Evolutionary conservation across 2,797 vertebrate species (phyloP), one percentile per base, ranked within the genome.

Genomic region (Myotis daubentonii): DNA sequence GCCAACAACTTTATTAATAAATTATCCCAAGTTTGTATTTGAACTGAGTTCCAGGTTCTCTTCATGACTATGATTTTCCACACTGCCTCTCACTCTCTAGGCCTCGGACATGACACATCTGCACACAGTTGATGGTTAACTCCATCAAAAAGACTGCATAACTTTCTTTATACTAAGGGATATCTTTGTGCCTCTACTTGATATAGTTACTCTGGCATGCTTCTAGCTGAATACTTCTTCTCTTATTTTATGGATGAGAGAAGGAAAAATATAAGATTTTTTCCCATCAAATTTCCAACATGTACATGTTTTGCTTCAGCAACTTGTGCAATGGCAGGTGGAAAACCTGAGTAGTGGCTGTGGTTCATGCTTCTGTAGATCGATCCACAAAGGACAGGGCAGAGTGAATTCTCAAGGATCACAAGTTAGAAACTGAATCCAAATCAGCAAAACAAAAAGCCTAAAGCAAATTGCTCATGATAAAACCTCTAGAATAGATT

Each of bases 221-320:
- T 84, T 95, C 38, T 94, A 68, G 38, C 25, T 94, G 70, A 66
- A 91, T 78, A 75, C 28, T 3, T 78, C 62, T 80, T 72, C 75
- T 93, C 41, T 92, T 86, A 70, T 95, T 94, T 93, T 94, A 94
- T 83, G 80, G 62, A 79, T 93, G 76, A 95, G 83, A 89, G 65
- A 53, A 87, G 36, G 79, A 81, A 74, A 93, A 85, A 89, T 41
- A 23, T 20, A 89, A 78, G 36, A 1, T 85, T 51, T 49, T 55
- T 47, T 47, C 47, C 30, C 68, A 71, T 97, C 80, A 87, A 8
- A 87, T 92, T 87, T 95, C 71, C 70, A 85, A 53, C 38, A 47
- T 84, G 20, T 36, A 57, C 36, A 30, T 75, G 49, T 74, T 96
- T 95, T 86, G 60, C 49, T 94, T 94, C 68, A 93, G 30, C 53